Conservation (phyloP, 2,888 invertebrate genomes). For the Teleogryllus oceanicus region DNA sequence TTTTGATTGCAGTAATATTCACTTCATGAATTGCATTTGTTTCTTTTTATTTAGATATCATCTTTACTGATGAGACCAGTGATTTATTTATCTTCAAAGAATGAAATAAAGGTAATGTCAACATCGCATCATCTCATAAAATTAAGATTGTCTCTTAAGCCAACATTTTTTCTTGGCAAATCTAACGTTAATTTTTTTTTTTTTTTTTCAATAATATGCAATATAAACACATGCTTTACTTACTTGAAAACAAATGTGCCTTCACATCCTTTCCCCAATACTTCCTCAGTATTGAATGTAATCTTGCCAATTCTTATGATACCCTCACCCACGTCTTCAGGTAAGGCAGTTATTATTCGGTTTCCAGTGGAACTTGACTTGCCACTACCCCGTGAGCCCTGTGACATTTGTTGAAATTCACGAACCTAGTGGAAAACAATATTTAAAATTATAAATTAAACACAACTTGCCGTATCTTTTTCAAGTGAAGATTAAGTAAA, state of each 20-base stretch:
- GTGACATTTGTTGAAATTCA: slow-evolving; percentile 65
- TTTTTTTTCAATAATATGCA: no score
- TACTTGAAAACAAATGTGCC: slow-evolving; percentile 96
- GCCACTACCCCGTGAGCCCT: slow-evolving; percentile 47
- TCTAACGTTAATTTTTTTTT: no score
- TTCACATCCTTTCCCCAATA: slow-evolving; percentile 95
- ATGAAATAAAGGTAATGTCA: no score
- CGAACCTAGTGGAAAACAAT: slow-evolving; percentile 51
- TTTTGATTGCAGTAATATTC: no score
- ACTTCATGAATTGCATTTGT: no score
- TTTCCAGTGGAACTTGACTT: slow-evolving; percentile 43
- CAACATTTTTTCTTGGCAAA: no score
- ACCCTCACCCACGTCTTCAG: slow-evolving; percentile 63
- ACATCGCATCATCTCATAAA: no score
- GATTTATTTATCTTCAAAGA: no score
- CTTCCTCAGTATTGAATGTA: slow-evolving; percentile 74
- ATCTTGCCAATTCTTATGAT: slow-evolving; percentile 81
- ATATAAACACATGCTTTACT: slow-evolving; percentile 37
- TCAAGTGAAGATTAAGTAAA: no score
- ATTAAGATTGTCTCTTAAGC: no score
- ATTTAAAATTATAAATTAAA: slow-evolving; percentile 41
- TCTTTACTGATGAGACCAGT: no score
- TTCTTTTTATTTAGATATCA: no score
- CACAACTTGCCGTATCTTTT: slow-evolving; percentile 43
- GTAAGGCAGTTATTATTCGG: slow-evolving; percentile 53